Evolutionary conservation across 2,113 vertebrate genomes (phyloP).

Genomic region (Choloepus hoffmanni): DNA sequence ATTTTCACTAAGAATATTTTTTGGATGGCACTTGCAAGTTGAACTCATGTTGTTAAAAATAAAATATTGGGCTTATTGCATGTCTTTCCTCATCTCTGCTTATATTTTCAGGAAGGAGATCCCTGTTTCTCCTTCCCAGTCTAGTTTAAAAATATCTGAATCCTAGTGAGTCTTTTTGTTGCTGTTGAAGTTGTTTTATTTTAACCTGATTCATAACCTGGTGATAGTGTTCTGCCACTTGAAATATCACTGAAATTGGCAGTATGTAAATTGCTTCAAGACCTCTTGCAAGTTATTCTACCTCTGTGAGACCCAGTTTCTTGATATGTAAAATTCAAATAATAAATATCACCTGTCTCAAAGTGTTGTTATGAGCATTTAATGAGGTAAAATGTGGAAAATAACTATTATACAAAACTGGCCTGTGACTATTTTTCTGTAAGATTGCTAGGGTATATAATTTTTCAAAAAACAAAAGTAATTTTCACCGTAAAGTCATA

Average conservation of each 20-base stretch:
- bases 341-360: neutral
- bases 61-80: fast-evolving
- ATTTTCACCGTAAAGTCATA: neutral
- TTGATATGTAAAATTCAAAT: neutral
- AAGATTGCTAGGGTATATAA: neutral
- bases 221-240: neutral
- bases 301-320: neutral
- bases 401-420: neutral
- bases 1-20: neutral
- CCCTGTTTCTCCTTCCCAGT: neutral
- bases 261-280: neutral
- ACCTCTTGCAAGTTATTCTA: neutral
- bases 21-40: neutral
- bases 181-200: neutral
- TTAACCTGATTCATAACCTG: neutral
- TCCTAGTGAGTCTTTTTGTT: neutral
- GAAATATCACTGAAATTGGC: neutral
- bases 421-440: neutral
- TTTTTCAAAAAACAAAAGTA: conserved; percentile 32
- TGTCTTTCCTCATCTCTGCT: neutral
- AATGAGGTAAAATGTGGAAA: neutral
- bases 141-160: neutral
- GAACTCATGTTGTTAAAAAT: neutral
- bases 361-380: neutral
- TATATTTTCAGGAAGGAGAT: neutral